Base-by-base conservation (phyloP, 2,113 vertebrate species). In the Neodontobutis hainanensis region DNA sequence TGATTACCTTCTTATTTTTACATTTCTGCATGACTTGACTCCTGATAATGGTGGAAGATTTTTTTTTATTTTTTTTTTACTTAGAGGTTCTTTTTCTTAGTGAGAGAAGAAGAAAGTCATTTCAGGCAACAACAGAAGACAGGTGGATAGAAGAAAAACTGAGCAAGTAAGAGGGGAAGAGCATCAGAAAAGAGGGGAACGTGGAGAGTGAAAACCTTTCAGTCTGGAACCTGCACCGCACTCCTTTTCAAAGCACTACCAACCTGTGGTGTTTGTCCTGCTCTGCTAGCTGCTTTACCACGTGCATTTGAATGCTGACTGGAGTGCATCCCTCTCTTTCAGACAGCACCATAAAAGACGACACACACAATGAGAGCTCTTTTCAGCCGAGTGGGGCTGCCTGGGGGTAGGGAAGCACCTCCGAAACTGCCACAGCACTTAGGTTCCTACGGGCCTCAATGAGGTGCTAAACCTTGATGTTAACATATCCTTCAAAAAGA, bases 21-120 rank as follows among this genome's bases (percentile, higher is more conserved):
- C 83, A 89, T 90, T 86, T 86, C 87, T 83, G 89, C 90, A 88
- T 90, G 90, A 90, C 82, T 91, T 89, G 85, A 88, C 81, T 86
- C 78, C 87, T 84, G 90, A 90, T 90, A 85, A 89, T 90, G 75
- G 73, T 48, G 81, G 66, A 40, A 70, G 43, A 36, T 15, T 70
- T 87, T 70, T 70, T n/a, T 75, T 80, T 72, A 87, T 80, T 48
- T 84, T 1, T 4, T 73, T 52, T 65, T 61, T 75, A 87, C 78
- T 85, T 78, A 35, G 55, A 82, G 83, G 64, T 72, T 83, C 78
- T 72, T 81, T 55, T 86, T 72, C 85, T 77, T 53, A 47, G 66
- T 48, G 55, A 61, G 72, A 43, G 34, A 73, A 58, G 70, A 83
- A 72, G 67, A 82, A 67, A 83, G 82, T 77, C 63, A 73, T 86